Percentiles rank a stretch among this genome's conserved stretches.
Conservation (phyloP, 2,113 vertebrate genomes). For the Aptenodytes forsteri region DNA sequence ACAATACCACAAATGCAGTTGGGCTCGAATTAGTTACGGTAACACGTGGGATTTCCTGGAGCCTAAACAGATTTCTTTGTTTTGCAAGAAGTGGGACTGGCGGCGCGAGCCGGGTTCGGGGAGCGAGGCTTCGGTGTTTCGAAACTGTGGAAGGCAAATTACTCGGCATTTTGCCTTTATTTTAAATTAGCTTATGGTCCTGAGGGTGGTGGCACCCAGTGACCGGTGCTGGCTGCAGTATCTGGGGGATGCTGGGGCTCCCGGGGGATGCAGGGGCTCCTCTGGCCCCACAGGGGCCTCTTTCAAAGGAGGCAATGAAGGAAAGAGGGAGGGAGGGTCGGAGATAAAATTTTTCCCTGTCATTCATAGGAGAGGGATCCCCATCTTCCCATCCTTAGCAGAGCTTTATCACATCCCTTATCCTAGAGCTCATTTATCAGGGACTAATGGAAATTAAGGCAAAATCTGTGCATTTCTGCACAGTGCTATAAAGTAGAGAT, state of each 20-base stretch:
- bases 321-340: not conserved
- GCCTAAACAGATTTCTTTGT: conserved; percentile 67
- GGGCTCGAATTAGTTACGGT: conserved; percentile 57
- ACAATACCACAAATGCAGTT: conserved; percentile 56
- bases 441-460: not conserved
- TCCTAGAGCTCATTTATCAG: not conserved
- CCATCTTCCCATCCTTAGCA: not conserved
- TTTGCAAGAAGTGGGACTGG: conserved; percentile 16
- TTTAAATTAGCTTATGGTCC: not conserved
- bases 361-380: not conserved
- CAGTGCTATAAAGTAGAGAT: not conserved
- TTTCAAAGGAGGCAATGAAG: not conserved
- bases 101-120: not conserved
- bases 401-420: not conserved
- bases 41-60: conserved; percentile 57
- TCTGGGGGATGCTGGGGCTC: not conserved
- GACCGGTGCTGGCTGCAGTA: accelerated
- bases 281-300: no score
- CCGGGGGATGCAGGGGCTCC: not conserved
- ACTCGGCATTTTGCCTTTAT: not conserved
- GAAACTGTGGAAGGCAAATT: not conserved
- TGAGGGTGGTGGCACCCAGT: not conserved
- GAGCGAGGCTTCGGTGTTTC: not conserved
- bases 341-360: not conserved
- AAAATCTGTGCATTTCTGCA: not conserved